phyloP scores from a whole-genome alignment of 2,113 vertebrate species.

The Talpa occidentalis region DNA sequence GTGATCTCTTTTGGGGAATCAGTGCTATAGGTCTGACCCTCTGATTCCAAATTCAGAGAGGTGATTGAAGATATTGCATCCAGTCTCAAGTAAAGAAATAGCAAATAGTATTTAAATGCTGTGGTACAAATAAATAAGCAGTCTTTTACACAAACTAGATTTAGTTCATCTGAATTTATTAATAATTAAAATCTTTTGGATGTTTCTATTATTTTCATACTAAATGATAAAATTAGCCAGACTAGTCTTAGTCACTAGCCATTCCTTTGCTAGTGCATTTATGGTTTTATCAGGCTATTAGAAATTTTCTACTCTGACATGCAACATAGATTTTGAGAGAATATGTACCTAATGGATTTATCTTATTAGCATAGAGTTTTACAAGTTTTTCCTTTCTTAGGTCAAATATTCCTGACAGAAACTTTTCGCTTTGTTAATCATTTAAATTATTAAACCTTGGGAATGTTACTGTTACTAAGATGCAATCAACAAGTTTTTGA shows the following conservation, averaged over 20 bases:
- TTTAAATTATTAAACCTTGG: conserved; percentile 36
- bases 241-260: background rate
- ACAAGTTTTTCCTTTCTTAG: background rate
- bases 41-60: background rate
- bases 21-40: background rate
- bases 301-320: background rate
- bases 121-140: conserved; percentile 11
- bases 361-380: background rate
- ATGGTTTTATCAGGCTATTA: conserved; percentile 30
- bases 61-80: background rate
- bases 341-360: background rate
- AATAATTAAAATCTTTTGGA: background rate
- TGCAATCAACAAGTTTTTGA: conserved; percentile 11
- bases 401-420: background rate
- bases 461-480: background rate
- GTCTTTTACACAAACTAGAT: background rate
- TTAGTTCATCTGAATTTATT: background rate
- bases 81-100: background rate
- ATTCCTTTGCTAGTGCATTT: background rate
- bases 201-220: conserved; percentile 40
- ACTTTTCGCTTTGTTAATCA: conserved; percentile 54
- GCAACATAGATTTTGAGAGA: background rate
- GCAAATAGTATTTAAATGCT: background rate
- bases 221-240: background rate
- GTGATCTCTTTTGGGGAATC: background rate